Evolutionary conservation across 2,888 invertebrate species (phyloP).

Genomic region (Pammene aurita): DNA sequence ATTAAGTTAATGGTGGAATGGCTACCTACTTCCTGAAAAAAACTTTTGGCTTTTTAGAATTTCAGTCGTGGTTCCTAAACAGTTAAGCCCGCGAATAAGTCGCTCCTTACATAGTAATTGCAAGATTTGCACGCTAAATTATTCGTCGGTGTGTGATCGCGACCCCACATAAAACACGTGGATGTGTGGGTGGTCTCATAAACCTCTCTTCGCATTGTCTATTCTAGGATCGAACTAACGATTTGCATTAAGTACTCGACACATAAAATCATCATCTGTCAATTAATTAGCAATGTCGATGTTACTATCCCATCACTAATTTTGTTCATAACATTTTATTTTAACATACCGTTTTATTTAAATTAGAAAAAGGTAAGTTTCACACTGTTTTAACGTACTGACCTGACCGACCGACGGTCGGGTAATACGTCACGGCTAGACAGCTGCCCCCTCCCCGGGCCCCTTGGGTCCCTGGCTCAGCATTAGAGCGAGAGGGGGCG

Average conservation of each 20-base stretch:
- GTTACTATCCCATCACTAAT: constrained; percentile 70
- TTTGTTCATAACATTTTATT: constrained; percentile 47
- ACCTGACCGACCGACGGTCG: constrained; percentile 72
- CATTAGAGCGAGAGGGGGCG: constrained; percentile 69
- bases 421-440: constrained; percentile 83
- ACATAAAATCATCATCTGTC: constrained; percentile 74
- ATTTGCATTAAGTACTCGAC: constrained; percentile 79
- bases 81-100: constrained; percentile 16
- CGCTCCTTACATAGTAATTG: constrained; percentile 33
- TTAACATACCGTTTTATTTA: constrained; percentile 42
- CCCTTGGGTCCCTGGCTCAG: constrained; percentile 69
- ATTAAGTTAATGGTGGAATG: too few relatives aligned
- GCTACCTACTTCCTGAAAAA: too few relatives aligned
- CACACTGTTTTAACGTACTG: constrained; percentile 61
- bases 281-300: constrained; percentile 80
- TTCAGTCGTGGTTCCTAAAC: neutral
- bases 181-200: constrained; percentile 80
- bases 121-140: constrained; percentile 28
- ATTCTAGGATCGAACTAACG: constrained; percentile 81
- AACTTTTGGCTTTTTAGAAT: neutral
- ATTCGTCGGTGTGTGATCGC: constrained; percentile 32
- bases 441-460: constrained; percentile 74
- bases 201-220: constrained; percentile 77
- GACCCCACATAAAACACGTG: constrained; percentile 51
- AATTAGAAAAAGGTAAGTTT: constrained; percentile 54